phyloP scores from a whole-genome alignment of 2,113 vertebrate species.

The Corapipo altera region DNA sequence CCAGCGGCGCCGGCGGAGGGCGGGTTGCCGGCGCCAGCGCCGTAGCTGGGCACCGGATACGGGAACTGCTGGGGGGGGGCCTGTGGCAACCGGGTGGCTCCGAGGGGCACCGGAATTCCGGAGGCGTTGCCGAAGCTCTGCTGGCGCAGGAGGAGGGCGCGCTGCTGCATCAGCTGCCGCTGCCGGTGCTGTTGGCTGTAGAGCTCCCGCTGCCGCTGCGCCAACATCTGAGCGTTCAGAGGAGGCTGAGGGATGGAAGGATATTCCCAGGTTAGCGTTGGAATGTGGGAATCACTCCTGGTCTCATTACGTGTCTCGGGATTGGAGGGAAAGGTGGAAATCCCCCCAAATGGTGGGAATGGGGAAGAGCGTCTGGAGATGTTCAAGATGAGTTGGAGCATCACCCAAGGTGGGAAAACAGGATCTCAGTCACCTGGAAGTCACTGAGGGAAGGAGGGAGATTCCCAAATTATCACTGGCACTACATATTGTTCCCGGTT shows the following conservation, averaged over 20 bases:
- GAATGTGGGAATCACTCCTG: too few species aligned
- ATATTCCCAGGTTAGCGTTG: too few species aligned
- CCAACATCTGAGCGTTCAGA: constrained; percentile 93
- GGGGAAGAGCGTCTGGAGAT: too few species aligned
- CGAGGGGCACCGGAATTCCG: constrained; percentile 66
- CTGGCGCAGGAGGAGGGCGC: constrained; percentile 89
- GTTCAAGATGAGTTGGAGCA: too few species aligned
- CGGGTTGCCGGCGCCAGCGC: constrained; percentile 79
- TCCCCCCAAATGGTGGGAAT: neutral
- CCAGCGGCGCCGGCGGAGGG: constrained; percentile 78
- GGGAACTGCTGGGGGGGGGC: constrained; percentile 85
- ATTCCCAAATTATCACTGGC: too few species aligned
- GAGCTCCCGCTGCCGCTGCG: constrained; percentile 90
- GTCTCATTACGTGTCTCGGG: too few species aligned
- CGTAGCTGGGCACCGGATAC: constrained; percentile 82
- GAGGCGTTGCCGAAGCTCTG: constrained; percentile 77
- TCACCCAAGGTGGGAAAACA: too few species aligned
- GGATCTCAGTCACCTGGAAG: too few species aligned
- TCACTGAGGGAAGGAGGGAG: too few species aligned
- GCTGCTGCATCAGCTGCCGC: constrained; percentile 91
- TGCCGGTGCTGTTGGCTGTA: constrained; percentile 95
- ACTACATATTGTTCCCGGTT: too few species aligned
- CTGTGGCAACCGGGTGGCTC: constrained; percentile 74
- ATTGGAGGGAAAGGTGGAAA: neutral
- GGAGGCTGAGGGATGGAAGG: constrained; percentile 77